Evolutionary conservation across 1,140 invertebrate genomes (phyloP), one percentile per base, ranked within the genome.

Genomic region (Helicoverpa zea): DNA sequence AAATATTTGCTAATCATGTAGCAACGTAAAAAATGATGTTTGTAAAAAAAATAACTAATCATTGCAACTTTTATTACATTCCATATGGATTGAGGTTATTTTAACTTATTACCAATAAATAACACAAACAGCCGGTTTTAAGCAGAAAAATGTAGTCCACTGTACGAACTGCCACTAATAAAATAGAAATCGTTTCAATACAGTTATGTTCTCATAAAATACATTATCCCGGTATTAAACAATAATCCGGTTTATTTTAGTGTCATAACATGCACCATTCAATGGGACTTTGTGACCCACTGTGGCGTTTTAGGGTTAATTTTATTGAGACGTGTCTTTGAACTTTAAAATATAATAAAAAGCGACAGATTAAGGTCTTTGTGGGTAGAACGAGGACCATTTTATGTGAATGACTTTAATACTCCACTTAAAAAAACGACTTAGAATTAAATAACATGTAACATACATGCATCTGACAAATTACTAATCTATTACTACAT

Each of bases 111-210:
- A 52, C 52, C 29, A 43, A 68, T 79, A 59, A 79, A 79, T 70
- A 79, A 68, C 64, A 35, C 47, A 70, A 79, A 59, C 12, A 79
- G 16, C 76, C 51, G 64, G 76, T 79, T 79, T 54, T 49, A 59
- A 58, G 76, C 63, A 70, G 59, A 79, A 79, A 79, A 68, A 79
- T 79, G 63, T 79, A 79, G 76, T 68, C 64, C 76, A 58, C 52
- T 23, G 43, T 79, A 79, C 75, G 16, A 30, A 70, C 35, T 68
- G 64, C 35, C 23, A 66, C 59, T 59, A 79, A 79, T 79, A 79
- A 79, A 79, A 79, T 79, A 79, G 64, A 79, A 78, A 79, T 68
- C 64, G 63, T 70, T 70, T 35, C 54, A 79, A 68, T 70, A 79
- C 75, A 79, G 64, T 79, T 68, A 79, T 79, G 18, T 64, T 30